phyloP scores from a whole-genome alignment of 2,888 invertebrate species.

The Octonoba sinensis region DNA sequence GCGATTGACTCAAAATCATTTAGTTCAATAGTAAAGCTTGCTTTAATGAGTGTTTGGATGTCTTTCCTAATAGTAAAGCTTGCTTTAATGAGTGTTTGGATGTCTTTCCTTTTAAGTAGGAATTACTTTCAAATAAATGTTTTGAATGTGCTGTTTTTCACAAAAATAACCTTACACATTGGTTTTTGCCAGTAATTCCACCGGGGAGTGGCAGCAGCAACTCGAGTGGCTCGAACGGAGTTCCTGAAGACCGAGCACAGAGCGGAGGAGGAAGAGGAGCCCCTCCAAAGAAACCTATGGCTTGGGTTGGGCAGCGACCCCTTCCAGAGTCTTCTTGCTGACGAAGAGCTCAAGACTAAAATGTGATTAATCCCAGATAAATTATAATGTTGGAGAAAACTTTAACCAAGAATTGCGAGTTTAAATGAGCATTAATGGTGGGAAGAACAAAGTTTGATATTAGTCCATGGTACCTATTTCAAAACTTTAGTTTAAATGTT shows the following conservation, averaged over 20 bases:
- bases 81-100: too few species aligned
- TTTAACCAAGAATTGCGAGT: constrained; percentile 34
- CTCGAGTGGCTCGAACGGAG: constrained; percentile 55
- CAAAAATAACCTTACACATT: too few species aligned
- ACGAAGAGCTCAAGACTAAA: constrained; percentile 50
- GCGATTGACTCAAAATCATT: too few species aligned
- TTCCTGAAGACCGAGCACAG: constrained; percentile 36
- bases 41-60: too few species aligned
- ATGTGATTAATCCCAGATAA: constrained; percentile 45
- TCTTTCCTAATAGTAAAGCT: too few species aligned
- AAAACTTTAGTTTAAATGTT: constrained; percentile 40
- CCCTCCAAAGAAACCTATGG: constrained; percentile 47
- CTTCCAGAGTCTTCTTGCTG: constrained; percentile 61
- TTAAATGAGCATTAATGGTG: constrained; percentile 40
- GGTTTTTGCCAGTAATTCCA: constrained; percentile 21
- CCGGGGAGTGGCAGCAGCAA: constrained; percentile 58
- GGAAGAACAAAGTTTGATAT: constrained; percentile 61
- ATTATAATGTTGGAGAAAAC: constrained; percentile 35
- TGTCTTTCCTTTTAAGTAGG: too few species aligned
- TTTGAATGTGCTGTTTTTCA: too few species aligned
- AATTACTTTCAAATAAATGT: too few species aligned
- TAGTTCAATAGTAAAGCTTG: too few species aligned
- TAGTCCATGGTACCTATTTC: constrained; percentile 39
- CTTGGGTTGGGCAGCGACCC: constrained; percentile 54
- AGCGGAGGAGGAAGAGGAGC: constrained; percentile 16